Percentiles rank a stretch among this genome's conserved stretches.
phyloP scores from a whole-genome alignment of 2,888 invertebrate species.

The Belgica antarctica region DNA sequence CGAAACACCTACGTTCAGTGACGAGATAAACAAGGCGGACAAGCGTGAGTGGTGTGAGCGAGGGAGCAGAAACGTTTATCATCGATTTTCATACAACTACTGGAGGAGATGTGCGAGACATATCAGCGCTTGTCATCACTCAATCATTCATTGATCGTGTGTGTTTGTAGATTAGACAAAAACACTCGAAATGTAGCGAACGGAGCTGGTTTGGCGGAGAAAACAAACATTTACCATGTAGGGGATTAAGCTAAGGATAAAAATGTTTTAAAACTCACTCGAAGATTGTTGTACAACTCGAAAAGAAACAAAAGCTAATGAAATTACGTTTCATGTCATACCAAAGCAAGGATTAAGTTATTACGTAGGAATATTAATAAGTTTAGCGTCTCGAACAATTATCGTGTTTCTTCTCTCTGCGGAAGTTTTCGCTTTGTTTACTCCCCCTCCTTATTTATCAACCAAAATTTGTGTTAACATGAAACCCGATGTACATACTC shows the following conservation, averaged over 20 bases:
- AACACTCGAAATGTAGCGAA: background rate
- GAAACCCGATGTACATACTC: background rate
- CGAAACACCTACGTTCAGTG: too few species aligned
- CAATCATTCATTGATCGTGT: constrained; percentile 21
- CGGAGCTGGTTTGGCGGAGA: background rate
- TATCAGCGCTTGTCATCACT: background rate
- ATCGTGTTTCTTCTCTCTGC: background rate
- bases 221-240: constrained; percentile 14
- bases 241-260: background rate
- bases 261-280: background rate
- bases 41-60: too few species aligned
- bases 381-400: background rate
- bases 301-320: background rate
- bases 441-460: too few species aligned
- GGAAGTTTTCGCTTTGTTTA: background rate
- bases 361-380: background rate
- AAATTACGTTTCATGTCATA: background rate
- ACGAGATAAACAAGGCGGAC: too few species aligned
- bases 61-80: background rate
- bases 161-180: background rate
- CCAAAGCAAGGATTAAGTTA: constrained; percentile 15
- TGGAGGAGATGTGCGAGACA: background rate
- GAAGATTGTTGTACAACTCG: background rate
- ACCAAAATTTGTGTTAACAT: background rate
- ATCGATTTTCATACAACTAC: constrained; percentile 6